phyloP scores from a whole-genome alignment of 2,797 vertebrate genomes.

The Amazona finschi region DNA sequence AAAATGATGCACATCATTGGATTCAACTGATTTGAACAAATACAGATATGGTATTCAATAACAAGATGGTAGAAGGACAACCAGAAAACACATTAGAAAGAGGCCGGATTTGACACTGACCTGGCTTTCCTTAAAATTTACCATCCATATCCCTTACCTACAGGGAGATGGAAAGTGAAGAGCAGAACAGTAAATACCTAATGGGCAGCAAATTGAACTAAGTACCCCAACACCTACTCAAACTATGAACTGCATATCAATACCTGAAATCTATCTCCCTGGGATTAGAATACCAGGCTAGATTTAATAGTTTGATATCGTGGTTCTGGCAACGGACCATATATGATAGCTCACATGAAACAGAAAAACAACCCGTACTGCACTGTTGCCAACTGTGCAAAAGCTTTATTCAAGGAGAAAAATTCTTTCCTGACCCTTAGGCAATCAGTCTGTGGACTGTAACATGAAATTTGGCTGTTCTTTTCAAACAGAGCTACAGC shows the following conservation, averaged over 20 bases:
- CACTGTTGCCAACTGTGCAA: neutral
- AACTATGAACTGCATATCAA: neutral
- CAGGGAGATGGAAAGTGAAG: neutral
- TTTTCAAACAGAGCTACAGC: neutral
- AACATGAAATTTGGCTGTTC: neutral
- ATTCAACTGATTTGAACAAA: neutral
- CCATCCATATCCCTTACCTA: neutral
- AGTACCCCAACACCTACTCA: neutral
- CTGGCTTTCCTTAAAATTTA: neutral
- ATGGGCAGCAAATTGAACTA: neutral
- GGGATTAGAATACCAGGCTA: neutral
- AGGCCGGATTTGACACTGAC: neutral
- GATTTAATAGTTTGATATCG: neutral
- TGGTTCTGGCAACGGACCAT: neutral
- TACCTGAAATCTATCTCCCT: neutral
- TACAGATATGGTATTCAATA: neutral
- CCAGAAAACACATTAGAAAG: neutral
- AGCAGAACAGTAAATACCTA: neutral
- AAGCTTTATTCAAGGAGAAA: neutral
- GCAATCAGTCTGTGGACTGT: neutral
- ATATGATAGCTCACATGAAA: neutral
- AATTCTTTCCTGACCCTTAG: neutral
- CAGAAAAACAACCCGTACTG: neutral
- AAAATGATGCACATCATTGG: neutral
- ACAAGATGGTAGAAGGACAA: neutral